Evolutionary conservation across 2,113 vertebrate species (phyloP), one percentile per base, ranked within the genome.

Genomic region (Aspiorhynchus laticeps): DNA sequence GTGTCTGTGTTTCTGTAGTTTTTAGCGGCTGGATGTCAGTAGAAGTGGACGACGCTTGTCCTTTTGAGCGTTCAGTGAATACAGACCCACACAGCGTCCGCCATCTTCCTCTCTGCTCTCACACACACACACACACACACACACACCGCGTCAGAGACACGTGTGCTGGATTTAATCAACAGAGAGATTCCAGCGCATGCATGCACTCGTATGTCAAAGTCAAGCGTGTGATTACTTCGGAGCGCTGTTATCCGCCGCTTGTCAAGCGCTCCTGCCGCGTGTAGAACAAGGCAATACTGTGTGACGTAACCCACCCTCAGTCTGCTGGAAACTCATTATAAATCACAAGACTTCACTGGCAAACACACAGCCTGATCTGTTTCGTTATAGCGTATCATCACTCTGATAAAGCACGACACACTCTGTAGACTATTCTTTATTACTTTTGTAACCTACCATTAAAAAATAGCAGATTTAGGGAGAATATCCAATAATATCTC

Each of bases 101-200:
- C 63, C 63, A 67, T 67, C 28, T 67, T 31, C 63, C 28, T 67
- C 63, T 17, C 14, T 4, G 0, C 61, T 5, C 61, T 12, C 61
- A 65, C 61, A 31, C 63, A 65, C 63, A 31, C 61, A 14, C 59
- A 26, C 56, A 4, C 84, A n/a, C 33, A 86, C 26, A 46, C 79
- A 63, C 84, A 73, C 26, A 53, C 31, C 93, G 96, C 97, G 96
- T 98, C 97, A 97, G 96, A 97, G 96, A 96, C 95, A 96, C 95
- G 95, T 95, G 96, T 95, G 96, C 97, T 96, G 96, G 96, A 97
- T 98, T 98, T 98, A 98, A 99, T 99, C 97, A 97, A 97, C 96
- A 97, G 97, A 97, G 97, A 98, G 97, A 97, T 98, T 98, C 97
- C 97, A 98, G 97, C 98, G 97, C 97, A 98, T 98, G 97, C 97